Base-by-base conservation (phyloP, 2,888 invertebrate species). In the Arctia plantaginis region DNA sequence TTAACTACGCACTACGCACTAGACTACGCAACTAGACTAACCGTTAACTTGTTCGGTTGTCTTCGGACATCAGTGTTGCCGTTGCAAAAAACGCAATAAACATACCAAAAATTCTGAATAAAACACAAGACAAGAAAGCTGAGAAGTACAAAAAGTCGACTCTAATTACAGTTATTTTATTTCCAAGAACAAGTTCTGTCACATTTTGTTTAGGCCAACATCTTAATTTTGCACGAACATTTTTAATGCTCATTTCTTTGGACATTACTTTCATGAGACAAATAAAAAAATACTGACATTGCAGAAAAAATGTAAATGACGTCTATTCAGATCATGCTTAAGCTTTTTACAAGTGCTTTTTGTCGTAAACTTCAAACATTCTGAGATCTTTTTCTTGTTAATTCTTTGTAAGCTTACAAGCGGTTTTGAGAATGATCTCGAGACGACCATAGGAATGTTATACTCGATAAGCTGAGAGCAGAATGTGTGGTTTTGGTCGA, bases 311-410 rank as follows among this genome's bases (percentile, higher is more conserved):
- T 73, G 69, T 70, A 55, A 74, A 66, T 70, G 66, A 39, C 47
- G 30, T 66, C 33, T 70, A 70, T 70, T 74, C 70, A 66, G 51
- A 51, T 47, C 55, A 30, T 4, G 51, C 39, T 66, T 73, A 65
- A 73, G 74, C 70, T 74, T 70, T 74, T 70, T 59, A 74, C 69
- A 69, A 69, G 73, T 69, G 64, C 27, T 47, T 39, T 67, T 18
- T 51, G 65, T 66, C 65, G 69, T 73, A 69, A 66, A 51, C 33
- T 23, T 41, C 18, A 30, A 66, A 44, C 68, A 65, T 66, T 66
- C 39, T 41, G 20, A 44, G 55, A 66, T 59, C 39, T 66, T 69
- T 66, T 51, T 30, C 23, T 44, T 47, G 44, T 65, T 33, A 41
- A 39, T 33, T 41, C 39, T 35, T 39, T 35, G 47, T 59, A 7